Evolutionary conservation across 2,797 vertebrate species (phyloP), one percentile per base, ranked within the genome.

Genomic region (Cirrhinus mrigala): DNA sequence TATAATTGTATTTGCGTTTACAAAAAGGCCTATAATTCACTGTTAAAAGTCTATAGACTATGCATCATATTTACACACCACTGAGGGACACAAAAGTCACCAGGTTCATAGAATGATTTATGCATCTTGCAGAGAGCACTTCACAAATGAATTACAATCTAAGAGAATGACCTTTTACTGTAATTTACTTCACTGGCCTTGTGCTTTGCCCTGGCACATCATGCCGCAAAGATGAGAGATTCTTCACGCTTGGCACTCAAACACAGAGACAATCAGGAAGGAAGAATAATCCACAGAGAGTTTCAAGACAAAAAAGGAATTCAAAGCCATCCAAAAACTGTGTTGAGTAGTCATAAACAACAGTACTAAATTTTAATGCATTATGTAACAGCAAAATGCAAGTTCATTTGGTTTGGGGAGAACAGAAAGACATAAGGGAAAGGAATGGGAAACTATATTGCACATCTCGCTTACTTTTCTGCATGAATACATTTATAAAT

Each of bases 231-330:
- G 15, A 78, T 37, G 22, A 77, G 12, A 58, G 22, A 58, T 40
- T 77, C 29, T n/a, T 16, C n/a, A 40, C 16, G 54, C n/a, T 44
- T 60, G 56, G 54, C 22, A 77, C 52, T 58, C 1, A 18, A 77
- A 58, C 75, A 76, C 52, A 77, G 22, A 77, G 75, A 78, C 14
- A 22, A 40, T 76, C 52, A 76, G 74, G 20, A 76, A 76, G 52
- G 74, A 76, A 76, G 33, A 3, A 40, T 12, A 40, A 40, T 58
- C 74, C 74, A 76, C 52, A 76, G 29, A 76, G 12, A 58, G 16
- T 56, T n/a, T 56, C 6, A 60, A 78, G 56, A 16, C 20, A 15
- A 78, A 78, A 77, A 24, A 16, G 33, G 14, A 60, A 60, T 44
- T 78, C 12, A 77, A 15, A 77, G 54, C 33, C n/a, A 40, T 60